Evolutionary conservation across 2,797 vertebrate species (phyloP).

Genomic region (Cossypha dichroa): DNA sequence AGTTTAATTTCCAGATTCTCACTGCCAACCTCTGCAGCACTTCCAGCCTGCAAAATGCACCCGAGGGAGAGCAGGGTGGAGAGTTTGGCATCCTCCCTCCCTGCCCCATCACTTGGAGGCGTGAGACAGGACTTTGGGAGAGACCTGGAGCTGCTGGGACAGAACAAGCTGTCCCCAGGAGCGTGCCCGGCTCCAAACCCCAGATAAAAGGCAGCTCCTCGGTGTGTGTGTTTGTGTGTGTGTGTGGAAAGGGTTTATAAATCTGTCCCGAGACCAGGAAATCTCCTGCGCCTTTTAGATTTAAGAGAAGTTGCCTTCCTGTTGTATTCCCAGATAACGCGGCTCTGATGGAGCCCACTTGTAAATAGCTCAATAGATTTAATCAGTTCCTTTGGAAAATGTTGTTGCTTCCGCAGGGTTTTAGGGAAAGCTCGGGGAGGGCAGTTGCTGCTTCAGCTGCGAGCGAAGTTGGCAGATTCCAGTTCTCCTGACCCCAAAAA

Average conservation of each 20-base stretch:
- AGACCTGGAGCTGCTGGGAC: neutral
- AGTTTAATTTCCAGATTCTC: neutral
- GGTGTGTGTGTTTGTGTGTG: neutral
- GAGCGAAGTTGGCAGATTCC: neutral
- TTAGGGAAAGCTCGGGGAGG: neutral
- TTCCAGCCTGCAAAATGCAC: neutral
- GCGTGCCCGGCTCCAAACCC: neutral
- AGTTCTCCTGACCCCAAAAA: neutral
- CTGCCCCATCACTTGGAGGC: neutral
- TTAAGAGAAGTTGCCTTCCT: constrained; percentile 63
- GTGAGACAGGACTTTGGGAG: neutral
- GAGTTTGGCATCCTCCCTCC: neutral
- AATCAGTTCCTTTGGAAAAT: constrained; percentile 62
- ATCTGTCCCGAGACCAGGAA: constrained; percentile 47
- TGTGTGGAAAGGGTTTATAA: constrained; percentile 25
- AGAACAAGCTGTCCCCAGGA: neutral
- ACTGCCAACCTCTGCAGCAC: neutral
- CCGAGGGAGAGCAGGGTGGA: neutral
- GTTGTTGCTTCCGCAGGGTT: constrained; percentile 3
- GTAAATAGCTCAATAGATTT: constrained; percentile 61
- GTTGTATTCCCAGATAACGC: constrained; percentile 59
- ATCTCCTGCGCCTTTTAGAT: constrained; percentile 56
- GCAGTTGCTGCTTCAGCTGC: neutral
- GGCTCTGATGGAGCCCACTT: constrained; percentile 43
- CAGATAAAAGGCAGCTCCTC: constrained; percentile 16